Percentiles rank a stretch among this genome's conserved stretches.
Conservation (phyloP, 2,113 vertebrate genomes). For the Hemichromis elongatus region DNA sequence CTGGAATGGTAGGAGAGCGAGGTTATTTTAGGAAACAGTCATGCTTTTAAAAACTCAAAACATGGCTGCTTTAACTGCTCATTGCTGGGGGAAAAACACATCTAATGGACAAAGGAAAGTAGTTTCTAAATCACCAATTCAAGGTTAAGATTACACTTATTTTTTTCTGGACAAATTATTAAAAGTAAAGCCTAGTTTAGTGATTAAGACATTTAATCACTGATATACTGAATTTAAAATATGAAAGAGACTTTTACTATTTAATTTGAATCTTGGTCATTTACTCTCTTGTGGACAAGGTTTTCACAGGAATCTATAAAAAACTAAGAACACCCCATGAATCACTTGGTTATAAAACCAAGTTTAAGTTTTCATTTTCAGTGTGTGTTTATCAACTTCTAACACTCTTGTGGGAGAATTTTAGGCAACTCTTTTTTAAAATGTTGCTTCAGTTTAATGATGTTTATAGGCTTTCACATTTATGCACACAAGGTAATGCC, state of each 20-base stretch:
- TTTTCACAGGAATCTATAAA: not conserved
- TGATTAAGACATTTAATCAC: not conserved
- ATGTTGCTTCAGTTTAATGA: not conserved
- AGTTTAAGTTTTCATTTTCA: not conserved
- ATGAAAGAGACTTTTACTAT: not conserved
- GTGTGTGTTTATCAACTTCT: not conserved
- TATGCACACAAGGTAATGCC: not conserved
- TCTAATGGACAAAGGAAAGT: not conserved
- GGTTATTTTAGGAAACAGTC: not conserved
- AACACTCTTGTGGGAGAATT: not conserved
- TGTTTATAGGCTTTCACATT: not conserved
- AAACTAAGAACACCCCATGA: rapidly evolving
- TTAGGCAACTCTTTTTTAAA: not conserved
- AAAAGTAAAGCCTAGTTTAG: not conserved
- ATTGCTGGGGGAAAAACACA: not conserved
- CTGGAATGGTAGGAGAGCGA: not conserved
- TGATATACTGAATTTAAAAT: not conserved
- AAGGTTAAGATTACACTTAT: not conserved
- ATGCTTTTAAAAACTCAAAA: not conserved
- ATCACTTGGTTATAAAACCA: not conserved
- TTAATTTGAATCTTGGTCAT: not conserved
- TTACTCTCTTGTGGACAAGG: not conserved
- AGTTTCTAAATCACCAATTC: not conserved
- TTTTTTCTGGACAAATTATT: not conserved
- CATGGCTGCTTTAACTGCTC: not conserved